Evolutionary conservation across 92 coral and sea anemone genomes (phyloP), one percentile per base, ranked within the genome.

Genomic region (Pocillopora grandis): DNA sequence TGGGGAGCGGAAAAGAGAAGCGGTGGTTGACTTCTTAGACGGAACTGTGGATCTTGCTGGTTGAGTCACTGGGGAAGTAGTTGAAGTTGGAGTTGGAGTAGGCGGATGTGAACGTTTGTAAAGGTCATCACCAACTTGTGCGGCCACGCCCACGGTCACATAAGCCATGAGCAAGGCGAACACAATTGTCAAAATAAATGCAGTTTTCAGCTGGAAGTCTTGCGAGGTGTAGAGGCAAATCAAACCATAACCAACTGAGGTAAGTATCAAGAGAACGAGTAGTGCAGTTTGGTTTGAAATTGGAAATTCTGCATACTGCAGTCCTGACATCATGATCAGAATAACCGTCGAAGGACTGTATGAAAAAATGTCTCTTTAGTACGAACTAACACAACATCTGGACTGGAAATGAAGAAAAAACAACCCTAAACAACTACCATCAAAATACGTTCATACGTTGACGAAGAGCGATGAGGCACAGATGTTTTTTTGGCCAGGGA

Each of bases 301-400:
- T 9, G 77, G 77, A 42, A 85, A 12, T 0, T 85, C 15, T 52
- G 86, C 80, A 33, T 89, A 89, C 0, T 77, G 13, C 62, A 96
- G 78, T 1, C 97, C 98, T 60, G 93, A 92, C 21, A 89, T 84
- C 84, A 96, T 84, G 27, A 96, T 72, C 7, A 96, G 92, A 67
- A 96, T 96, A 19, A 96, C 99, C 59, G 97, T 96, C 13, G 94
- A 92, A 12, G 99, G 99, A 57, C 99, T 96, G 80, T 23, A 82
- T 83, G 55, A 16, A 13, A 23, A 33, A 62, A 62, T 42, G 52
- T 42, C 52, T 3, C 8, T 42, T 42, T 7, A 42, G 52, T 42
- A 42, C 52, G 52, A 42, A 42, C 52, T 3, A 42, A 42, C 4
- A 42, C 52, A 42, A 3, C 52, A 42, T 42, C 52, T 42, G 52